Conservation (phyloP, 2,797 vertebrate species). For the Geotrypetes seraphini region DNA sequence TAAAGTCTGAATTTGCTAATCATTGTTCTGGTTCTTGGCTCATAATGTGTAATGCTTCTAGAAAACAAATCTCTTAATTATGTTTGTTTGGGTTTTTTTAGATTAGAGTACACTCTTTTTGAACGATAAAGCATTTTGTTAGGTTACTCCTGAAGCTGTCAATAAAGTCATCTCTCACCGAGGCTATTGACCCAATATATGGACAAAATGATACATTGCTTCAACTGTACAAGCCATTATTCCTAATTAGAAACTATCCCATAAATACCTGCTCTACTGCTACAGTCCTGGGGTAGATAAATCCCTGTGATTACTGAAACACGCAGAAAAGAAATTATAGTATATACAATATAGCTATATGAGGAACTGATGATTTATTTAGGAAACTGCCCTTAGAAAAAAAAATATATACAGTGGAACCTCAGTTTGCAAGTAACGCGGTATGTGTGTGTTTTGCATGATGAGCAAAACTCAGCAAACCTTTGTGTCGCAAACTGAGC, state of each 20-base stretch:
- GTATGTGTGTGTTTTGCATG: too few species aligned
- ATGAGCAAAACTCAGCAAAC: too few species aligned
- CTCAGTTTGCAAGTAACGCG: too few species aligned
- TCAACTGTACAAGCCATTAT: constrained; percentile 72
- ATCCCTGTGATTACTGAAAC: constrained; percentile 52
- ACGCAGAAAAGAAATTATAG: constrained; percentile 43
- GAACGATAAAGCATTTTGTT: constrained; percentile 51
- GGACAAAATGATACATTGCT: constrained; percentile 70
- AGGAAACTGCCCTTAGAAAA: too few species aligned
- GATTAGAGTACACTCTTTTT: constrained; percentile 17
- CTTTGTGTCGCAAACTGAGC: too few species aligned
- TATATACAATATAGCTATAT: constrained; percentile 35
- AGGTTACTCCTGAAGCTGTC: constrained; percentile 43
- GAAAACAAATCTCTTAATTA: neutral
- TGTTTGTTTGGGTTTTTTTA: neutral
- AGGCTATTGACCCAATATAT: constrained; percentile 49
- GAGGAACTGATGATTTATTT: too few species aligned
- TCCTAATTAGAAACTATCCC: constrained; percentile 84
- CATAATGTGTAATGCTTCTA: neutral
- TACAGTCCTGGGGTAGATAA: constrained; percentile 68
- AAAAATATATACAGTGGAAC: too few species aligned
- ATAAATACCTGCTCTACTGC: constrained; percentile 73
- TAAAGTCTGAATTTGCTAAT: neutral
- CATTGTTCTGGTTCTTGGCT: neutral
- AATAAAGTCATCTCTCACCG: constrained; percentile 47